Percentiles rank a stretch among this genome's conserved stretches.
Conservation (phyloP, 2,113 vertebrate species). For the Motacilla alba region DNA sequence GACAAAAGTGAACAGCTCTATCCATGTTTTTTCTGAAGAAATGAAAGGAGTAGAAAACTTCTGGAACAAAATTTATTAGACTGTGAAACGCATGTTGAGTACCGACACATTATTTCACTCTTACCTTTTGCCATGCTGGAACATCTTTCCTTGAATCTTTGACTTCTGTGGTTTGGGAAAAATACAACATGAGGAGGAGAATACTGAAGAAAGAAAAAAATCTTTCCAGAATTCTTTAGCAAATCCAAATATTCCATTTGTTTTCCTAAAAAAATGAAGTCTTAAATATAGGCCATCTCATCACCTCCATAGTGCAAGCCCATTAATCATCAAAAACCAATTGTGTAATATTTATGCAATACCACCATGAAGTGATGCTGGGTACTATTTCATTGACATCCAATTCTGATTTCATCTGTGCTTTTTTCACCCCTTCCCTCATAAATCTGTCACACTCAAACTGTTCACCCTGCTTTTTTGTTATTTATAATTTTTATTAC, state of each 20-base stretch:
- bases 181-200: neutral
- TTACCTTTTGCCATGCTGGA: neutral
- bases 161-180: neutral
- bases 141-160: neutral
- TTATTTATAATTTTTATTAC: neutral
- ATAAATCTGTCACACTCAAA: neutral
- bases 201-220: neutral
- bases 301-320: neutral
- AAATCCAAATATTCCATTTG: neutral
- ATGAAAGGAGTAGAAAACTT: neutral
- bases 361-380: neutral
- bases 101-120: neutral
- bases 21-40: neutral
- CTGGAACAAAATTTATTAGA: neutral
- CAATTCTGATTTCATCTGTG: neutral
- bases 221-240: neutral
- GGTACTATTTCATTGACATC: neutral
- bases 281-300: neutral
- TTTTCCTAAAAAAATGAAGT: neutral
- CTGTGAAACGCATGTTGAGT: neutral
- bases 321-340: neutral
- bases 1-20: neutral
- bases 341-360: neutral
- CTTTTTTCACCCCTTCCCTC: neutral
- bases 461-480: neutral